phyloP scores from a whole-genome alignment of 1,140 invertebrate species.

The Apis florea region DNA sequence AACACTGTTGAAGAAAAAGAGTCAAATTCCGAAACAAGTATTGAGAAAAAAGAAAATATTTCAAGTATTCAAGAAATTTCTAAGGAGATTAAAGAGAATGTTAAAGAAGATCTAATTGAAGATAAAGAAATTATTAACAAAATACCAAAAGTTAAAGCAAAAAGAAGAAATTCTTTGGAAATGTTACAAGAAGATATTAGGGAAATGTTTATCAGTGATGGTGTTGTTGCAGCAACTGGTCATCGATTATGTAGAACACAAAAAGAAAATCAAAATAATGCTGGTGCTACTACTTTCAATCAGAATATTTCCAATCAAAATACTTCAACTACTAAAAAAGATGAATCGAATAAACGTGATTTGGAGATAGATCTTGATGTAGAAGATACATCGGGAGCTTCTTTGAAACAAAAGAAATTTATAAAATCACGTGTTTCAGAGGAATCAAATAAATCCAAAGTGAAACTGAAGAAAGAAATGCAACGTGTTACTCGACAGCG shows the following conservation, averaged over 20 bases:
- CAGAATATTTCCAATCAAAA: neutral
- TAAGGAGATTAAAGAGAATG: neutral
- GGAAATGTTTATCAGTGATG: slow-evolving; percentile 85
- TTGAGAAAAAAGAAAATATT: neutral
- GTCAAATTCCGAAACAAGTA: neutral
- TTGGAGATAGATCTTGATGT: slow-evolving; percentile 7
- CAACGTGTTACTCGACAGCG: slow-evolving; percentile 44
- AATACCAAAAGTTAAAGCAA: slow-evolving; percentile 59
- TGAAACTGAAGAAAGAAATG: slow-evolving; percentile 30
- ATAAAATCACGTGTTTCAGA: neutral
- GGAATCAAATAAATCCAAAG: neutral
- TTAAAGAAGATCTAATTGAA: slow-evolving; percentile 1
- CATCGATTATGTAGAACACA: slow-evolving; percentile 72
- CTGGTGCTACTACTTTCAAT: neutral
- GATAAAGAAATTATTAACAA: slow-evolving; percentile 40
- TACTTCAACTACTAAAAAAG: neutral
- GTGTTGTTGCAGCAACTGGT: slow-evolving; percentile 81
- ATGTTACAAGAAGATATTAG: slow-evolving; percentile 85
- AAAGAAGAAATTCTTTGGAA: slow-evolving; percentile 81
- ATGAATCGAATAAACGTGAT: neutral
- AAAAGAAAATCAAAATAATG: slow-evolving; percentile 59
- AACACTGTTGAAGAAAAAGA: neutral
- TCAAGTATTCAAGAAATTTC: slow-evolving; percentile 14
- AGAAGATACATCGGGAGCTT: neutral
- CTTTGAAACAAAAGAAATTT: slow-evolving; percentile 14